phyloP scores from a whole-genome alignment of 2,113 vertebrate species.

The Zeus faber region DNA sequence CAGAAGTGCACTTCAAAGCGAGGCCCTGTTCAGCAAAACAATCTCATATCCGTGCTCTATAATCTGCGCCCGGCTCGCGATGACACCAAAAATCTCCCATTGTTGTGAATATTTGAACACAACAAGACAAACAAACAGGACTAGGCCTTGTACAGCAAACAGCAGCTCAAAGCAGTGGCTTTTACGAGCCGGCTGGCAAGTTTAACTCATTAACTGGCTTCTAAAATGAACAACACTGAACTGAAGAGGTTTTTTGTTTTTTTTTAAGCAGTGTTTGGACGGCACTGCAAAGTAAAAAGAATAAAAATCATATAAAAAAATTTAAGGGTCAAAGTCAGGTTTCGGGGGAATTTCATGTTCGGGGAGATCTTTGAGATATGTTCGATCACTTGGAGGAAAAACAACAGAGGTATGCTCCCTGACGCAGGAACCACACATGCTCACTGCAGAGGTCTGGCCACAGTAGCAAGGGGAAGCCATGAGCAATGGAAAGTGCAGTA shows the following conservation, averaged over 20 bases:
- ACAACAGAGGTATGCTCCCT: constrained; percentile 32
- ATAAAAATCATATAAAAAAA: too few relatives aligned
- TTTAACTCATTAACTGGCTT: neutral
- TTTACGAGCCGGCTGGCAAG: constrained; percentile 6
- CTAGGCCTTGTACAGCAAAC: neutral
- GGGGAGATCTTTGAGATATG: too few relatives aligned
- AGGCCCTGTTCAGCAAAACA: constrained; percentile 16
- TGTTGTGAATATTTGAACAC: constrained; percentile 32
- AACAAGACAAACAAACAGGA: constrained; percentile 8
- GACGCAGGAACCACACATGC: constrained; percentile 21
- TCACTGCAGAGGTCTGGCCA: constrained; percentile 45
- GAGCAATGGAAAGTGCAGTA: constrained; percentile 74
- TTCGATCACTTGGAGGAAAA: constrained; percentile 18
- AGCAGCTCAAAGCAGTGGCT: constrained; percentile 16
- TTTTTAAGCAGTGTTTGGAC: neutral
- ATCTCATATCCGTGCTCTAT: constrained; percentile 17
- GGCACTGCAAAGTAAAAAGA: too few relatives aligned
- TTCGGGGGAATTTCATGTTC: neutral
- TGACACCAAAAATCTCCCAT: neutral
- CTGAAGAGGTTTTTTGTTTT: too few relatives aligned
- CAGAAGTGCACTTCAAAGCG: constrained; percentile 25
- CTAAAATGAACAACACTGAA: constrained; percentile 12
- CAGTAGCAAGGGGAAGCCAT: constrained; percentile 56
- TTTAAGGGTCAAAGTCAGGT: too few relatives aligned
- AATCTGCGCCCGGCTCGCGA: constrained; percentile 10